These are phyloP conservation scores for Sicus ferrugineus DNA, from an alignment of 2,888 invertebrate species.

Conservation along the genomic window DNA sequence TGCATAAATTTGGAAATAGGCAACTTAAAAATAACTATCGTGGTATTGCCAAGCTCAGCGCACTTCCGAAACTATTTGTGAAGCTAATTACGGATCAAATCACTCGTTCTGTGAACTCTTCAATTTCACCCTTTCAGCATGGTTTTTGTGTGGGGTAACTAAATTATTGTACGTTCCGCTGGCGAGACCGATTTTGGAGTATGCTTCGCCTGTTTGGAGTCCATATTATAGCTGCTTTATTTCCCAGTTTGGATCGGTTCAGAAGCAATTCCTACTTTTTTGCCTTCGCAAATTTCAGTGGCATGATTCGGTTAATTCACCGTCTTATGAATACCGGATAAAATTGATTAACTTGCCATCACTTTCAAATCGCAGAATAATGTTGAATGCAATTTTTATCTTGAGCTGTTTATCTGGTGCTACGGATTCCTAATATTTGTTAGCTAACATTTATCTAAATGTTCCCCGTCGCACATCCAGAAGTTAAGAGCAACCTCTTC, in stretches of 20 bases:
- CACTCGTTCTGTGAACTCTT: not conserved
- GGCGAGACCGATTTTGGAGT: not conserved
- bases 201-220: not conserved
- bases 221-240: not conserved
- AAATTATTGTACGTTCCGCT: not conserved
- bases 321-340: constrained; percentile 29
- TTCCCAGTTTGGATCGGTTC: not conserved
- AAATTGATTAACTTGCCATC: constrained; percentile 3
- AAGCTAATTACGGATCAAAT: not conserved
- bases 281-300: not conserved
- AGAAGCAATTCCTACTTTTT: constrained; percentile 1
- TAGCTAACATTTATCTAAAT: too few relatives aligned
- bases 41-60: not conserved
- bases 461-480: too few relatives aligned
- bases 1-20: not conserved
- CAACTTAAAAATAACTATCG: not conserved
- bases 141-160: not conserved
- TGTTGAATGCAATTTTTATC: not conserved
- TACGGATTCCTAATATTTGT: too few relatives aligned
- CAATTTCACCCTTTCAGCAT: not conserved
- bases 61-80: not conserved
- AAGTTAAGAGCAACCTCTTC: too few relatives aligned
- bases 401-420: not conserved
- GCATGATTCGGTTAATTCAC: not conserved
- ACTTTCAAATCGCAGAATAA: not conserved